phyloP scores from a whole-genome alignment of 35 echinoderm and acorn worm genomes.

The Ophiothrix spiculata region DNA sequence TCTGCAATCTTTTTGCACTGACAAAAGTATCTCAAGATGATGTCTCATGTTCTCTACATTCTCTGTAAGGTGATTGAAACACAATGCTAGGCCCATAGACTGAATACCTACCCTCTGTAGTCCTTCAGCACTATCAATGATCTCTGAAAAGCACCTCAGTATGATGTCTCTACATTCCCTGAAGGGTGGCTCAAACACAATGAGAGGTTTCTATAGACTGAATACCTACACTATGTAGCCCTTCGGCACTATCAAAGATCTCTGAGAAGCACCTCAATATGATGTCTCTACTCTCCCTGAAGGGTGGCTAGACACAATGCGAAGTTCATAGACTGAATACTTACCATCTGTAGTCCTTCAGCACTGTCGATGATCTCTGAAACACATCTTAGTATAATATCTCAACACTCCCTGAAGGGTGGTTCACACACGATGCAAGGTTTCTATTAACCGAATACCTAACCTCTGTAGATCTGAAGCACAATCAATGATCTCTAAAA shows the following conservation, averaged over 20 bases:
- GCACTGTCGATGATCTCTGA: slow-evolving; percentile 83
- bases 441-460: no score
- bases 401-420: slow-evolving; percentile 85
- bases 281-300: slow-evolving; percentile 89
- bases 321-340: no score
- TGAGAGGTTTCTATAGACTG: slow-evolving; percentile 89
- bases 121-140: no score
- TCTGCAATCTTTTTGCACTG: no score
- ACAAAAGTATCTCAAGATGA: no score
- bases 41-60: no score
- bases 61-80: no score
- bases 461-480: no score
- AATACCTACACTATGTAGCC: no score
- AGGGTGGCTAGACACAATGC: slow-evolving; percentile 89
- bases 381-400: slow-evolving; percentile 96
- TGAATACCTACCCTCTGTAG: no score
- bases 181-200: slow-evolving; percentile 90
- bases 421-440: slow-evolving; percentile 93
- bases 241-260: slow-evolving; percentile 78
- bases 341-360: no score
- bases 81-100: no score
- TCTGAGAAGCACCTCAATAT: slow-evolving; percentile 92
- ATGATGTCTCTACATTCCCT: slow-evolving; percentile 97
- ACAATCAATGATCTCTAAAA: slow-evolving; percentile 79
- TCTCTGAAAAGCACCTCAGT: slow-evolving; percentile 92